Percentiles rank a stretch among this genome's conserved stretches.
Evolutionary conservation across 2,797 vertebrate genomes (phyloP).

Genomic region (Acipenser transmontanus): DNA sequence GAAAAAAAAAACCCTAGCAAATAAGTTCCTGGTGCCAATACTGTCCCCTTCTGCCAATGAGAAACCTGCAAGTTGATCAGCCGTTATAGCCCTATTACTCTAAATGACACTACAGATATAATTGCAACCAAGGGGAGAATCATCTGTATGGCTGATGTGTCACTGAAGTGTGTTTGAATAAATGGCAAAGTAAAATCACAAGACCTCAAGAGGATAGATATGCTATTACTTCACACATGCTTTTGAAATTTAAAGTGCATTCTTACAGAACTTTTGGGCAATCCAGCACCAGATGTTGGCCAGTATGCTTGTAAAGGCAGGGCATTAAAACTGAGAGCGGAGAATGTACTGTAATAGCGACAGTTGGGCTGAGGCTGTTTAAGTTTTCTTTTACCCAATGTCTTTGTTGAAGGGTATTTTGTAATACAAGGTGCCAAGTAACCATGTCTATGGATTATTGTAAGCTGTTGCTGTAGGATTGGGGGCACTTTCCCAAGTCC

Average conservation of each 20-base stretch:
- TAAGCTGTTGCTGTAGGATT: neutral
- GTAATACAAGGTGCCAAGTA: neutral
- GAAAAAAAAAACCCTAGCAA: constrained; percentile 57
- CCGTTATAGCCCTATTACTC: constrained; percentile 76
- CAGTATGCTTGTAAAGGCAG: constrained; percentile 71
- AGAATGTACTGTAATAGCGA: constrained; percentile 78
- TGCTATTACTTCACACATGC: constrained; percentile 71
- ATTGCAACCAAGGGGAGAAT: constrained; percentile 74
- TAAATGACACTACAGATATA: constrained; percentile 77
- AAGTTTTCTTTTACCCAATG: neutral
- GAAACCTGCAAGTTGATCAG: constrained; percentile 78
- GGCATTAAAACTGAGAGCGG: constrained; percentile 68
- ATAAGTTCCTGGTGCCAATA: constrained; percentile 69
- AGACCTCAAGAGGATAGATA: constrained; percentile 59
- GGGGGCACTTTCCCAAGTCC: too few species aligned
- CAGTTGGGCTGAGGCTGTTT: constrained; percentile 71
- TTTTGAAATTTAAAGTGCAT: constrained; percentile 69
- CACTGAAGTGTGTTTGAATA: constrained; percentile 70
- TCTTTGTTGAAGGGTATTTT: neutral
- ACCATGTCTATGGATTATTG: neutral
- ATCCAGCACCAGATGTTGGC: constrained; percentile 76
- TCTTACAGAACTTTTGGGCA: constrained; percentile 73
- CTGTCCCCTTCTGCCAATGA: constrained; percentile 74
- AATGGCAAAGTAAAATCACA: constrained; percentile 69
- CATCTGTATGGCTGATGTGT: constrained; percentile 62